phyloP scores from a whole-genome alignment of 1,140 invertebrate species.

The Cryptotermes secundus region DNA sequence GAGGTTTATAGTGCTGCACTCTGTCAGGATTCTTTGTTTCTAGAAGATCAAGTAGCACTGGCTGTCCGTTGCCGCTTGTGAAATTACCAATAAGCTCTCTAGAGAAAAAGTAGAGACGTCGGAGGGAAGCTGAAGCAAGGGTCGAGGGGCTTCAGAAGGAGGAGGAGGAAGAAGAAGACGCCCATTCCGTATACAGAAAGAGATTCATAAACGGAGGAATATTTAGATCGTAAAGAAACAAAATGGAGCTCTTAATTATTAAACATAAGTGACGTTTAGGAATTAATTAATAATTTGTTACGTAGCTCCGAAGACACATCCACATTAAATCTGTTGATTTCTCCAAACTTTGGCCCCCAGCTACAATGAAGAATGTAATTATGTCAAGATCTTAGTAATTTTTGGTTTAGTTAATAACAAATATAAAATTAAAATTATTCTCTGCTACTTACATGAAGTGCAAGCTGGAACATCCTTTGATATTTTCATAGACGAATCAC shows the following conservation, averaged over 20 bases:
- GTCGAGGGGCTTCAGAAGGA: not conserved
- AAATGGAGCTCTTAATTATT: not conserved
- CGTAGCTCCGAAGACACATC: too few species aligned
- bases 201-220: not conserved
- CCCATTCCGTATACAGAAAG: not conserved
- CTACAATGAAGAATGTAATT: too few species aligned
- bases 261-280: not conserved
- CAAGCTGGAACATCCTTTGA: too few species aligned
- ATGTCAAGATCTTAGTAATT: too few species aligned
- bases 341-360: too few species aligned
- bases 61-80: not conserved
- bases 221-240: not conserved
- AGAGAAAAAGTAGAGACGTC: conserved; percentile 18
- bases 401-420: too few species aligned
- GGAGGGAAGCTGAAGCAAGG: not conserved
- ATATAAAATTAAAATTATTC: too few species aligned
- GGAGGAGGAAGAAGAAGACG: not conserved
- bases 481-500: too few species aligned
- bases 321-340: too few species aligned
- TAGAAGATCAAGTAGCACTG: not conserved
- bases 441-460: too few species aligned
- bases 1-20: not conserved
- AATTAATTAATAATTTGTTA: not conserved
- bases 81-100: conserved; percentile 29
- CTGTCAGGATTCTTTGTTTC: not conserved